phyloP scores from a whole-genome alignment of 2,888 invertebrate genomes.

The Dichetophora obliterata region DNA sequence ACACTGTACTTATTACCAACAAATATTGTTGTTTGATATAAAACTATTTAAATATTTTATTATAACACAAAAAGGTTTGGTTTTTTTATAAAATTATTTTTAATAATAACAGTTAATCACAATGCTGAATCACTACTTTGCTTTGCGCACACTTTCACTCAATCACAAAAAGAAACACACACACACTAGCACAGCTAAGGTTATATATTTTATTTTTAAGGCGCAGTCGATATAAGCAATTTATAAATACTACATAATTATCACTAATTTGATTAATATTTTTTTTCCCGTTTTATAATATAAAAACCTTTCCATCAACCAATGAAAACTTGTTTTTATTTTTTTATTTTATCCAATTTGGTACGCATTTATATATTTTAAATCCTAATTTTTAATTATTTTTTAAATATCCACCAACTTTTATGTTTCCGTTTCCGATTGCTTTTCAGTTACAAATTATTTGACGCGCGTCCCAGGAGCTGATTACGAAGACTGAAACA shows the following conservation, averaged over 20 bases:
- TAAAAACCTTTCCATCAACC: no score
- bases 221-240: not conserved
- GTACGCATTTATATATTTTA: constrained; percentile 2
- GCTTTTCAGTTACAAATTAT: constrained; percentile 34
- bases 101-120: no score
- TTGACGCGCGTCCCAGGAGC: constrained; percentile 57
- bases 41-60: no score
- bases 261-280: constrained; percentile 1
- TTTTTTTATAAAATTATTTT: constrained; percentile 13
- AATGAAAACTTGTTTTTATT: constrained; percentile 1
- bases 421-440: constrained; percentile 44
- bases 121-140: not conserved
- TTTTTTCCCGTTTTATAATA: not conserved
- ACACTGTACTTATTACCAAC: no score
- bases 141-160: not conserved
- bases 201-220: not conserved
- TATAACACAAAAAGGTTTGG: not conserved
- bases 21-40: no score
- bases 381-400: no score
- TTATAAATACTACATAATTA: constrained; percentile 29
- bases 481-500: constrained; percentile 66
- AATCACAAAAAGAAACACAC: not conserved
- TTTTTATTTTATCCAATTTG: constrained; percentile 28
- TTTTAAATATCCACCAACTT: constrained; percentile 10
- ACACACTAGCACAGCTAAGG: not conserved